These are phyloP conservation scores for Cylloceria caligata DNA, from an alignment of 2,888 invertebrate species.

Conservation along the genomic window DNA sequence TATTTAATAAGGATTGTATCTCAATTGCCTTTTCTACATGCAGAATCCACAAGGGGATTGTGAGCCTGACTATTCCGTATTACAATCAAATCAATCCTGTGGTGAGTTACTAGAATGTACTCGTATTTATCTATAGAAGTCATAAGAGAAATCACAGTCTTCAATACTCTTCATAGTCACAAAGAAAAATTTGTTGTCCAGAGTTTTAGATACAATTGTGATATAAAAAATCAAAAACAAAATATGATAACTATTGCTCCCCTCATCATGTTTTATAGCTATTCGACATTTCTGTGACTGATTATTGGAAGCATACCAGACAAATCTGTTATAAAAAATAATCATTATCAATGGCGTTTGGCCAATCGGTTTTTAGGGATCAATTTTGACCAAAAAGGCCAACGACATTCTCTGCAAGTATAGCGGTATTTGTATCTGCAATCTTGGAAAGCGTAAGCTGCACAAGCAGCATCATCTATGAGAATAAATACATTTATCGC, in stretches of 20 bases:
- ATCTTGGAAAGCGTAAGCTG: neutral
- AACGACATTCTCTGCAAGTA: neutral
- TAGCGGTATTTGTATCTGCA: neutral
- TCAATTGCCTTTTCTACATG: neutral
- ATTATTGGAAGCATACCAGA: neutral
- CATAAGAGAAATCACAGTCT: too few species aligned
- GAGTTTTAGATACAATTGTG: too few species aligned
- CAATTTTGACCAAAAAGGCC: neutral
- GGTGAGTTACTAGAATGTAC: too few species aligned
- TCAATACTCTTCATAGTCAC: too few species aligned
- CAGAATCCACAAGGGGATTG: neutral
- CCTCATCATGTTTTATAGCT: neutral
- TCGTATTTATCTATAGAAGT: too few species aligned
- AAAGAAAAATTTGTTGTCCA: too few species aligned
- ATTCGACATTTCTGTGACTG: neutral
- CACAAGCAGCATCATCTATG: neutral
- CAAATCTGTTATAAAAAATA: neutral
- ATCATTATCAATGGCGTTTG: neutral
- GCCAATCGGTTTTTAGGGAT: neutral
- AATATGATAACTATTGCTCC: neutral
- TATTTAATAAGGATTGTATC: neutral
- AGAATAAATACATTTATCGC: neutral
- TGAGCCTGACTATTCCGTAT: neutral
- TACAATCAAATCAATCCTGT: neutral
- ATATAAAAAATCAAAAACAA: neutral